phyloP scores from a whole-genome alignment of 1,140 invertebrate species.

The Bradysia coprophila region DNA sequence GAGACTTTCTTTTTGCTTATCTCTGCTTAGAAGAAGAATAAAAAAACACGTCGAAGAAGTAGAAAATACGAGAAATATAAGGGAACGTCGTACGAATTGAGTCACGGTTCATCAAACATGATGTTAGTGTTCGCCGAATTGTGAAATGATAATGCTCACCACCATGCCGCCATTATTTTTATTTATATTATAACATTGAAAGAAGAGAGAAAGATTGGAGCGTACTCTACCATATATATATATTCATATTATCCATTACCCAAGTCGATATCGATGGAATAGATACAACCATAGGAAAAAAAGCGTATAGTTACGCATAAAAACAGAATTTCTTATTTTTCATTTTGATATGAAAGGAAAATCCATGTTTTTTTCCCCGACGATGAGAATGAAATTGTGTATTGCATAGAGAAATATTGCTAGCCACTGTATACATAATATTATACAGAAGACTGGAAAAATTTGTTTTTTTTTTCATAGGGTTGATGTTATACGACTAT shows the following conservation, averaged over 20 bases:
- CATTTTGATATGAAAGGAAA: too few species aligned
- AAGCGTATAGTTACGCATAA: too few species aligned
- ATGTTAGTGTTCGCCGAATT: conserved; percentile 3
- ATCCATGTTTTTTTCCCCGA: neutral
- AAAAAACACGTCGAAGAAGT: neutral
- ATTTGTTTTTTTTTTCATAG: neutral
- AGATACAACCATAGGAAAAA: too few species aligned
- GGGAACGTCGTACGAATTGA: conserved; percentile 2
- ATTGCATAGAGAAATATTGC: neutral
- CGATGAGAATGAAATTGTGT: neutral
- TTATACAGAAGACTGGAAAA: neutral
- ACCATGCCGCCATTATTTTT: conserved; percentile 3
- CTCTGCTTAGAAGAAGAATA: neutral
- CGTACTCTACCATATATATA: too few species aligned
- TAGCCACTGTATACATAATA: too few species aligned
- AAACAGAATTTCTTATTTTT: neutral
- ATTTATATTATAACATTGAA: neutral
- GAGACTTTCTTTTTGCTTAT: neutral
- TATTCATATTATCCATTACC: too few species aligned
- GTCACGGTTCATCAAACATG: conserved; percentile 2
- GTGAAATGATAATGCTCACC: conserved; percentile 3
- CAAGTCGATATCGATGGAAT: too few species aligned
- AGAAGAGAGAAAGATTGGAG: too few species aligned
- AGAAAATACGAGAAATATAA: neutral
- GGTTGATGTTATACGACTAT: neutral